A percentile compares a stretch with the other conserved stretches of the same genome.
Evolutionary conservation across 2,888 invertebrate species (phyloP).

Genomic region (Campopleginae sp.): DNA sequence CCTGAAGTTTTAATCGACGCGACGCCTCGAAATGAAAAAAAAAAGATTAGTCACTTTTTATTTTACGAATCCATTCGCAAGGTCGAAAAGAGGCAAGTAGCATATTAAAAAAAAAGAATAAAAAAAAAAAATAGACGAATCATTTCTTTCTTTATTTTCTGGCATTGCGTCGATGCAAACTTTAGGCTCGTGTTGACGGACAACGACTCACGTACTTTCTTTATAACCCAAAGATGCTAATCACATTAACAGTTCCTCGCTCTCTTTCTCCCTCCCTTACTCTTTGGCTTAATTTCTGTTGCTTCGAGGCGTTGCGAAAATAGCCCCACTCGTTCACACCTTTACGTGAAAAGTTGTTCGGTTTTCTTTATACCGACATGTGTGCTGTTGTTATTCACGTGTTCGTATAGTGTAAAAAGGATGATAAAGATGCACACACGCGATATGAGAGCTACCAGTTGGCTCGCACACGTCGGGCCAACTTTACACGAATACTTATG

Average conservation of each 20-base stretch:
- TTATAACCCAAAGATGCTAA: background rate
- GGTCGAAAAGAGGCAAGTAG: too few relatives aligned
- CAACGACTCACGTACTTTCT: background rate
- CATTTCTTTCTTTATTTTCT: too few relatives aligned
- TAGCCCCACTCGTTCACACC: constrained; percentile 54
- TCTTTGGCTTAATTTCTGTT: background rate
- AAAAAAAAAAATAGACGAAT: too few relatives aligned
- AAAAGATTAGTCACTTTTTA: too few relatives aligned
- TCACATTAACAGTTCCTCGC: background rate
- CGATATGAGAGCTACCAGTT: constrained; percentile 25
- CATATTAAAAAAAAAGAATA: too few relatives aligned
- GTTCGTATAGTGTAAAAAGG: constrained; percentile 32
- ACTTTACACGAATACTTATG: constrained; percentile 22
- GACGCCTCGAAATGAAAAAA: too few relatives aligned
- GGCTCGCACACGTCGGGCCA: constrained; percentile 16
- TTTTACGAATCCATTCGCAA: too few relatives aligned
- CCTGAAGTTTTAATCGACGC: too few relatives aligned
- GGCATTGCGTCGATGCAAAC: too few relatives aligned
- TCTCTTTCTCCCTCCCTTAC: constrained; percentile 1
- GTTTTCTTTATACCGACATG: constrained; percentile 47
- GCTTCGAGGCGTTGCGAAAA: background rate
- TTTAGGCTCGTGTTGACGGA: background rate
- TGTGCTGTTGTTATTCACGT: constrained; percentile 64
- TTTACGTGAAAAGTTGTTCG: constrained; percentile 8
- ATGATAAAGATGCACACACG: constrained; percentile 26